A percentile compares a stretch with the other conserved stretches of the same genome.
These are phyloP conservation scores for Aricia artaxerxes DNA, from an alignment of 2,888 invertebrate genomes.

Conservation along the genomic window DNA sequence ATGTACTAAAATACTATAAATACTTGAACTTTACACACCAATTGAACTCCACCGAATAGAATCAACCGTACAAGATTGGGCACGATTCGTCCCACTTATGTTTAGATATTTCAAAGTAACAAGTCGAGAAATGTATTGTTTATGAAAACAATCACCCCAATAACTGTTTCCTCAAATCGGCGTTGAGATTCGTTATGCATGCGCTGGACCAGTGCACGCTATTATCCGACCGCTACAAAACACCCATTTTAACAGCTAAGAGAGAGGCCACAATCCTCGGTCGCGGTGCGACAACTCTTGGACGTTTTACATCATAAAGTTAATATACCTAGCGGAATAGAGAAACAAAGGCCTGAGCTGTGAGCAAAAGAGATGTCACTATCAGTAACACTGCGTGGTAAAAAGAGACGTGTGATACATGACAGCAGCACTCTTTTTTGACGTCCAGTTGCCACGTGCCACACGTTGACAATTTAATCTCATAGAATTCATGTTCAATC, in stretches of 20 bases:
- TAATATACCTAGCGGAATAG: no score
- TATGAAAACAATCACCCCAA: conserved; percentile 80
- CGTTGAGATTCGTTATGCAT: conserved; percentile 76
- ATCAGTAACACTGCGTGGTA: no score
- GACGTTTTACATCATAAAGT: no score
- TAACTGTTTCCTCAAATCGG: conserved; percentile 78
- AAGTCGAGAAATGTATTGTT: conserved; percentile 76
- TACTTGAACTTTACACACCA: background rate
- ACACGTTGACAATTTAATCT: no score
- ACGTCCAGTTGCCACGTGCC: no score
- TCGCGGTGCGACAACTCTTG: background rate
- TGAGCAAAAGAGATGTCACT: no score
- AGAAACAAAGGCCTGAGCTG: no score
- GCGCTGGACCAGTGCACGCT: conserved; percentile 66
- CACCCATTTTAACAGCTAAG: conserved; percentile 36
- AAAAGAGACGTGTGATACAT: no score
- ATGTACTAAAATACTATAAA: background rate
- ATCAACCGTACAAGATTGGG: conserved; percentile 54
- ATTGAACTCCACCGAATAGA: conserved; percentile 5
- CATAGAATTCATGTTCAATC: no score
- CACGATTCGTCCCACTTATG: conserved; percentile 63
- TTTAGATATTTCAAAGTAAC: conserved; percentile 64
- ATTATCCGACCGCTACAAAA: conserved; percentile 57
- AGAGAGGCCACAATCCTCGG: background rate
- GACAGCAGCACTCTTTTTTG: no score